Percentiles rank a stretch among this genome's conserved stretches.
Evolutionary conservation across 2,113 vertebrate genomes (phyloP).

Genomic region (Psittacara wagleri): DNA sequence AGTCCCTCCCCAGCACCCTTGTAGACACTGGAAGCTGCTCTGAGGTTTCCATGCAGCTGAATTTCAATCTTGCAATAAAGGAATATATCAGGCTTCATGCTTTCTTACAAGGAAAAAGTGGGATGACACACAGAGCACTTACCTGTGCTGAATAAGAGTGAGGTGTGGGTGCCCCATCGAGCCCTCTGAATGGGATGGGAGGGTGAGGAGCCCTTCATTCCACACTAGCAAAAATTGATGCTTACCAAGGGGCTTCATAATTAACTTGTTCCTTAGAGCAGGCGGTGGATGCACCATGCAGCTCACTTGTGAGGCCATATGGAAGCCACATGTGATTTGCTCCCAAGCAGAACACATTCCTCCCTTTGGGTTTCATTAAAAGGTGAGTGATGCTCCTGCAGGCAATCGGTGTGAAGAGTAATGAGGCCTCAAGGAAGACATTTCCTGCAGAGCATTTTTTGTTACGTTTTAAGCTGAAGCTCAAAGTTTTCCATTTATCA

Average conservation of each 20-base stretch:
- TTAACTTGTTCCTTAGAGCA: background rate
- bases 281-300: fast-evolving
- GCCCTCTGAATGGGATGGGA: background rate
- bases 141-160: background rate
- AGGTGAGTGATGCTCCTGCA: conserved; percentile 6
- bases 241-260: background rate
- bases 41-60: background rate
- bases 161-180: background rate
- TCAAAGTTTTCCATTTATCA: background rate
- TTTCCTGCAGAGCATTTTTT: background rate
- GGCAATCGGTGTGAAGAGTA: background rate
- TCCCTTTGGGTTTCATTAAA: conserved; percentile 13
- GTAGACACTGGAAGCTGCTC: background rate
- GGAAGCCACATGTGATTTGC: conserved; percentile 8
- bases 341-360: background rate
- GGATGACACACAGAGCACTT: background rate
- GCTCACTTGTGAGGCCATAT: background rate
- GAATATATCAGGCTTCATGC: background rate
- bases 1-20: background rate
- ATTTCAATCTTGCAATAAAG: background rate
- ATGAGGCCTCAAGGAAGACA: background rate
- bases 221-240: background rate
- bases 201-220: background rate
- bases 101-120: background rate
- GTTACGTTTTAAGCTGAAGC: background rate